Conservation (phyloP, 2,888 invertebrate genomes). For the Alviniconcha strummeri region DNA sequence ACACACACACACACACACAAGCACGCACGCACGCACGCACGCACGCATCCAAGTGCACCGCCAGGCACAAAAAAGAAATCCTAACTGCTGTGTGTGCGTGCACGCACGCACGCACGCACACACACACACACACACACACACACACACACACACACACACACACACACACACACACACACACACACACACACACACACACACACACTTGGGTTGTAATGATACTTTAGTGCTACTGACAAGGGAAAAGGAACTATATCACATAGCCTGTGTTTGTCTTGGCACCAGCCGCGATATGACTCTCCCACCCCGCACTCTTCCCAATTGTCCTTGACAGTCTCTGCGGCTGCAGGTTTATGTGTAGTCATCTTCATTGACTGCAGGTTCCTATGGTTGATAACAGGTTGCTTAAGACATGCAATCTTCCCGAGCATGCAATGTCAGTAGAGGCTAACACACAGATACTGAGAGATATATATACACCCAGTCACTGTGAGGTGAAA, state of each 20-base stretch:
- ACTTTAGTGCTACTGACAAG: too few relatives aligned
- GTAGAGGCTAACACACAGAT: neutral
- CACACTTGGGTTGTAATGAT: too few relatives aligned
- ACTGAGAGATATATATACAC: too few relatives aligned
- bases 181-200: slow-evolving; percentile 11
- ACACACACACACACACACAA: slow-evolving; percentile 4
- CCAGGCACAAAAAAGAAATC: neutral
- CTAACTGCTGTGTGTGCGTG: too few relatives aligned
- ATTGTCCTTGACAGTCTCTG: neutral
- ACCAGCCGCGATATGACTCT: neutral
- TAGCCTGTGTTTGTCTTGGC: too few relatives aligned
- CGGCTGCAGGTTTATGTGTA: neutral
- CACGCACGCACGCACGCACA: neutral
- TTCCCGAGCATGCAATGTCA: too few relatives aligned
- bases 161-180: neutral
- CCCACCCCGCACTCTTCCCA: neutral
- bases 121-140: neutral
- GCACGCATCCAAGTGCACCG: neutral
- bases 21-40: neutral
- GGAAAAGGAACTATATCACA: too few relatives aligned
- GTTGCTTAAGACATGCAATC: too few relatives aligned
- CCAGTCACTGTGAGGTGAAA: too few relatives aligned
- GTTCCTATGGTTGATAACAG: too few relatives aligned
- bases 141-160: neutral
- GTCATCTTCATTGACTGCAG: too few relatives aligned